A percentile compares a stretch with the other conserved stretches of the same genome.
Evolutionary conservation across 2,888 invertebrate genomes (phyloP).

Genomic region (Drosophila longiperda): DNA sequence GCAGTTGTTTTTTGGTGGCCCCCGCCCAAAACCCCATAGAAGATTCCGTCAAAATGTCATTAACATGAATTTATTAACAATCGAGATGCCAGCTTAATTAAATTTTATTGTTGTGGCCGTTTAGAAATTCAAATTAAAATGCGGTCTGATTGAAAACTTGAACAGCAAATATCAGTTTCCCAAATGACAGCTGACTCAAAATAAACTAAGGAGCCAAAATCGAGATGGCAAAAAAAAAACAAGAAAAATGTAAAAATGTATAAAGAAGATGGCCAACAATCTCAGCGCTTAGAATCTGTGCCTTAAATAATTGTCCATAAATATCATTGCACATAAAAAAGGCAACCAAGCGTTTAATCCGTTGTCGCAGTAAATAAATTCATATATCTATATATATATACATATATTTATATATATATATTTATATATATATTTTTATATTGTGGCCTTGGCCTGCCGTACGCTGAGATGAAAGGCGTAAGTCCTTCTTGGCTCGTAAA

Average conservation of each 20-base stretch:
- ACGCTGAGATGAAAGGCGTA: conserved; percentile 32
- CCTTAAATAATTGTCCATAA: conserved; percentile 75
- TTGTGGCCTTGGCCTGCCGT: conserved; percentile 12
- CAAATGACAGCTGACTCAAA: conserved; percentile 16
- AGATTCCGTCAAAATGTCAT: conserved; percentile 68
- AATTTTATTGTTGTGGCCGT: conserved; percentile 61
- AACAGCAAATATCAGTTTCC: neutral
- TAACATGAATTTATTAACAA: conserved; percentile 81
- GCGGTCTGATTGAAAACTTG: conserved; percentile 26
- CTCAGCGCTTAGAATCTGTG: neutral
- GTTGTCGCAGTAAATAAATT: conserved; percentile 54
- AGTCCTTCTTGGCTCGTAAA: conserved; percentile 68
- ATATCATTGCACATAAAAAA: conserved; percentile 60
- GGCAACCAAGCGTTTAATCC: conserved; percentile 74
- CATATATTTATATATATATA: conserved; percentile 2
- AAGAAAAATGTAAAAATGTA: neutral
- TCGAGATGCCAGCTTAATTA: conserved; percentile 74
- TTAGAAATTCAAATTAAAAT: conserved; percentile 15
- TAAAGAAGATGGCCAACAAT: neutral
- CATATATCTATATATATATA: conserved; percentile 2
- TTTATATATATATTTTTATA: neutral
- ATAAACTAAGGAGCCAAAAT: neutral
- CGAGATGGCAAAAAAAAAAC: conserved; percentile 20
- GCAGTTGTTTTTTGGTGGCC: conserved; percentile 55
- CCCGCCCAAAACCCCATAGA: neutral